Evolutionary conservation across 2,888 invertebrate species (phyloP).

Genomic region (Eurytoma californica): DNA sequence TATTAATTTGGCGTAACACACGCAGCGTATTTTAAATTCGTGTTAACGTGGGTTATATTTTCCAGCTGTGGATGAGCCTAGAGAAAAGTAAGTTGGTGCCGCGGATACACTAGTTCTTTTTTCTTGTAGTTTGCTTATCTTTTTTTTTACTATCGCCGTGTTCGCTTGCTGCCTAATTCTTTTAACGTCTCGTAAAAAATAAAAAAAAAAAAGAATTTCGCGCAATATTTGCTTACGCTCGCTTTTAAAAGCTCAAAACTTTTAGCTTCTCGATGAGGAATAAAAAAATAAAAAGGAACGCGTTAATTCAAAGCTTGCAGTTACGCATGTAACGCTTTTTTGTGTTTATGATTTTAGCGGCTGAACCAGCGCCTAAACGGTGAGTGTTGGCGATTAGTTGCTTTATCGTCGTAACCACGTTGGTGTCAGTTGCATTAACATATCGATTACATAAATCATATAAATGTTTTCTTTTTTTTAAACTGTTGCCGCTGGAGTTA

Average conservation of each 20-base stretch:
- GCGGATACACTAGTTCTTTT: constrained; percentile 43
- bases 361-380: constrained; percentile 68
- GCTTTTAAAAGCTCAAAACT: background rate
- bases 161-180: constrained; percentile 30
- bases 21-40: constrained; percentile 5
- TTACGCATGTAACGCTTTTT: constrained; percentile 58
- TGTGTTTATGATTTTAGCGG: constrained; percentile 71
- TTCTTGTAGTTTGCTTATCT: constrained; percentile 46
- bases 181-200: background rate
- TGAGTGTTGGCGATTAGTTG: constrained; percentile 61
- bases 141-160: constrained; percentile 9
- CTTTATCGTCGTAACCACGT: background rate
- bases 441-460: too few species aligned
- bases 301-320: constrained; percentile 26
- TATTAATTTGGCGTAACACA: background rate
- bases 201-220: too few species aligned
- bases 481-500: too few species aligned
- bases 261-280: background rate
- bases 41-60: constrained; percentile 72
- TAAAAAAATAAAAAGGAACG: constrained; percentile 1
- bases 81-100: constrained; percentile 89
- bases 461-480: too few species aligned
- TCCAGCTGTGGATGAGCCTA: constrained; percentile 96
- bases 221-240: too few species aligned
- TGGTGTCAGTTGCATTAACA: too few species aligned